Base-by-base conservation (phyloP, 2,888 invertebrate genomes). In the Oxyteleia sp. region DNA sequence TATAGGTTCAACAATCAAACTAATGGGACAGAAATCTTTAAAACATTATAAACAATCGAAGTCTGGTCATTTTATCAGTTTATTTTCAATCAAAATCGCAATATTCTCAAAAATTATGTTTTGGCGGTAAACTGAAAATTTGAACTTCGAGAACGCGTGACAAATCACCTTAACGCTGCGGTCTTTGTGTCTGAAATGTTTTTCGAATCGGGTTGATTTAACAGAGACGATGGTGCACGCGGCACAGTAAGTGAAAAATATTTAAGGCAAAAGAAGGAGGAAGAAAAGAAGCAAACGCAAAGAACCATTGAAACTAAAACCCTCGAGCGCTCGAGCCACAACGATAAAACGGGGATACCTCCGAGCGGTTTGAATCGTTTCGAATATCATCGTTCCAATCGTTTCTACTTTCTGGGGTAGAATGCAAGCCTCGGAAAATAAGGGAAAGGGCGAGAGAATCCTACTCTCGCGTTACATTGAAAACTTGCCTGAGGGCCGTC, bases 401-500 rank as follows among this genome's bases (percentile, higher is more conserved):
- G 84, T 78, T 79, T 57, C 41, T 63, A 74, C 61, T 66, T 66
- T 72, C 71, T 68, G 45, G 76, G 49, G 32, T 76, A 80, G 71
- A 76, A 76, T 53, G 68, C 68, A 35, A 35, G 79, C 63, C 38
- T 41, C 13, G 51, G 69, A 69, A 32, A 84, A 82, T 78, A 69
- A 66, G 53, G 72, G 66, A 68, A 59, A 53, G 71, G 53, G 72
- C 63, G 38, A 47, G 43, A 35, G 76, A 71, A 76, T 47, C 43
- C 15, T 53, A 75, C 66, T 78, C 29, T 66, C 35, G 53, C 55
- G 71, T 72, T 66, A 57, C 61, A 68, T 79, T 81, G 71, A 29
- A 66, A 78, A 92, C 95, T 95, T 93, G 96, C 97, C 97, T 96
- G 76, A 98, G 94, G 43, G 97, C 97, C 0, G 98, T 97, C 43